Evolutionary conservation across 2,797 vertebrate species (phyloP), one percentile per base, ranked within the genome.

Genomic region (Lagocephalus sceleratus): DNA sequence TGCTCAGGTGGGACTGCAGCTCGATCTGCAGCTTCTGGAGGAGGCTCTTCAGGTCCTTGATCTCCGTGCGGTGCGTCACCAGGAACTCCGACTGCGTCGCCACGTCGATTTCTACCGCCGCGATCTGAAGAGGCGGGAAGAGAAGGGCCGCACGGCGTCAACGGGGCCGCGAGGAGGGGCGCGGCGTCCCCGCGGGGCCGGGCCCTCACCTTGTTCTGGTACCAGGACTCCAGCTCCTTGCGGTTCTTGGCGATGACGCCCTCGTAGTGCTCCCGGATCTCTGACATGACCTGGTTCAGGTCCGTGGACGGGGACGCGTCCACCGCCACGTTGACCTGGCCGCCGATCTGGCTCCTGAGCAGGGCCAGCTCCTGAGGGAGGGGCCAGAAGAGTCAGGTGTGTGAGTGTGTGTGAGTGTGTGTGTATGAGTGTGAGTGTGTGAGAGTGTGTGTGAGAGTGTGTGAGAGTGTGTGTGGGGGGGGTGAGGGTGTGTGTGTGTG

Each of bases 191-290:
- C 25, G n/a, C 2, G 11, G 16, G 25, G n/a, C 14, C 26, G 17
- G 29, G 39, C 9, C 20, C 67, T 71, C 63, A 95, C 94, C 92
- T 95, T 94, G 68, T 8, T 91, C 78, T 94, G 91, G 87, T 93
- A 95, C 94, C 94, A 96, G 1, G 83, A 54, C 63, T 96, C 92
- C 0, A 92, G 87, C 0, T 96, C 94, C 58, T 73, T 82, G 42
- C 86, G 87, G 82, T 94, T 97, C 89, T 95, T 95, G 57, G 82
- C 70, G 0, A 91, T 91, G 22, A 90, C 57, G 20, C 35, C 64
- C 81, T 98, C 93, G 0, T 96, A 95, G 67, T 97, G 88, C 19
- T 92, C 87, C 8, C 95, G 87, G 88, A 96, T 93, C 8, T 94
- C 92, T 0, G 83, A 43, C 85, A 97, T 86, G n/a, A 83, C 71